Evolutionary conservation across 2,113 vertebrate genomes (phyloP), one percentile per base, ranked within the genome.

Genomic region (Oophaga pumilio): DNA sequence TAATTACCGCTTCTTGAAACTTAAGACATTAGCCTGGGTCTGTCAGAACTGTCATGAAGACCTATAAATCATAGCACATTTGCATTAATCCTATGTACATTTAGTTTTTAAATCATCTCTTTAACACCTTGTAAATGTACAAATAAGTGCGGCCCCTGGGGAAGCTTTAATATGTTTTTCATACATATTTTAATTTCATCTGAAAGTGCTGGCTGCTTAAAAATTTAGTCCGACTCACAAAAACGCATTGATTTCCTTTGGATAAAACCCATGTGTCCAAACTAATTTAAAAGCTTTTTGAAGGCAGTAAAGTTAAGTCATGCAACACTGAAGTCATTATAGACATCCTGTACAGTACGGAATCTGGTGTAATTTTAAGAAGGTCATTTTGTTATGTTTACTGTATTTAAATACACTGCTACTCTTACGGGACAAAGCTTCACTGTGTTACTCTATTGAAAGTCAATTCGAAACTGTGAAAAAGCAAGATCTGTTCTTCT

Each of bases 171-270:
- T 95, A 96, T 97, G 95, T 95, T 97, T 97, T 97, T 97, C 94
- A 96, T 97, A 95, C 95, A 96, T 94, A 95, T 97, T 97, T 97
- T 96, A 94, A 96, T 96, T 97, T 96, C 94, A 96, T 95, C 94
- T 95, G 92, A 93, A 93, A 93, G 93, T 94, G 86, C 94, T 94
- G 91, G 91, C 92, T 94, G 94, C 93, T 95, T 96, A 93, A 95
- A 96, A 96, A 95, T 94, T 94, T 95, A 94, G 90, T 93, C 93
- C 93, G 92, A 92, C 95, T 96, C 95, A 97, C 94, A 97, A 96
- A 96, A 95, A 93, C 92, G 93, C 96, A 96, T 97, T 97, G 95
- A 97, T 95, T 94, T 94, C 92, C 93, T 91, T 90, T 95, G 95
- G 96, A 97, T 96, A 94, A 94, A 92, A 94, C 94, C 95, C 95